Percentiles rank a stretch among this genome's conserved stretches.
Conservation (phyloP, 2,888 invertebrate genomes). For the Linyphia triangularis region DNA sequence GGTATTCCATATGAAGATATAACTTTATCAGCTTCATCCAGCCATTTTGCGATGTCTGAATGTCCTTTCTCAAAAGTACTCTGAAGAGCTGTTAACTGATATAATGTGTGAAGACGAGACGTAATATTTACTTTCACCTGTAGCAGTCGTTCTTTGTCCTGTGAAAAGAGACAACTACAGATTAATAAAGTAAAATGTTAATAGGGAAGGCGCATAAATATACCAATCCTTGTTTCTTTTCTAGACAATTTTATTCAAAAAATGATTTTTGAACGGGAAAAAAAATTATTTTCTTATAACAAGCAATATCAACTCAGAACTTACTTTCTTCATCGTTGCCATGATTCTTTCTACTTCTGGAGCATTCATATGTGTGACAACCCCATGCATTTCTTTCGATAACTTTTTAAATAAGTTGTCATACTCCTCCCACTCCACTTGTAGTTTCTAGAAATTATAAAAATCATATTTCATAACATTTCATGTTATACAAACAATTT, state of each 20-base stretch:
- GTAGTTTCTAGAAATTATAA: conserved; percentile 83
- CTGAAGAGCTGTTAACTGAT: conserved; percentile 88
- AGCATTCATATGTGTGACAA: conserved; percentile 92
- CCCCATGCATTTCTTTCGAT: conserved; percentile 93
- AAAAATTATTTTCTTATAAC: not conserved
- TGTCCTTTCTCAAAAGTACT: conserved; percentile 93
- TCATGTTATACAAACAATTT: too few relatives aligned
- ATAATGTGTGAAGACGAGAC: conserved; percentile 88
- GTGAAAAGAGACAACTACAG: conserved; percentile 18
- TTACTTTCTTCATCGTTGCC: conserved; percentile 86
- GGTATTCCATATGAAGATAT: conserved; percentile 84
- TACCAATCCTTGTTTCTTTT: too few relatives aligned
- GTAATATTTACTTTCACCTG: conserved; percentile 90
- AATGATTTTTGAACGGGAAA: not conserved
- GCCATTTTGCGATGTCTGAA: conserved; percentile 91
- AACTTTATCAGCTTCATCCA: conserved; percentile 89
- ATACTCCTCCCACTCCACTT: conserved; percentile 90
- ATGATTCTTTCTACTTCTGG: conserved; percentile 95
- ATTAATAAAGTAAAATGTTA: not conserved
- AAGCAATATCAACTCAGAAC: too few relatives aligned
- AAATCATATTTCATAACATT: not conserved
- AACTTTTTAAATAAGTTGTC: conserved; percentile 94
- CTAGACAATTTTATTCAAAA: too few relatives aligned
- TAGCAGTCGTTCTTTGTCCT: conserved; percentile 86
- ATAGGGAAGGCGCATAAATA: too few relatives aligned